A percentile compares a stretch with the other conserved stretches of the same genome.
These are phyloP conservation scores for Cheilosia grossa DNA, from an alignment of 2,888 invertebrate species.

Conservation along the genomic window DNA sequence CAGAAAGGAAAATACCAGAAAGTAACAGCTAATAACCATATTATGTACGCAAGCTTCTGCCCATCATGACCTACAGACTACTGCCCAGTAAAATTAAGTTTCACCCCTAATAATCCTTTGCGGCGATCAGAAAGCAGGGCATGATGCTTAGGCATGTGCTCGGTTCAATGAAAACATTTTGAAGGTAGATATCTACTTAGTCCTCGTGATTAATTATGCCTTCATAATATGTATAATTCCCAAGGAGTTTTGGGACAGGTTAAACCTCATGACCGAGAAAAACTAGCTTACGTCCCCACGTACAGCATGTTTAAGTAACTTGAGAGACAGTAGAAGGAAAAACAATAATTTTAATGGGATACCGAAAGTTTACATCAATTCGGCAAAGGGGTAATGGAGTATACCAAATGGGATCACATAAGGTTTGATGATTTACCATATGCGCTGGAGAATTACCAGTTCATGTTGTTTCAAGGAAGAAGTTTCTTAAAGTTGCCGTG, in stretches of 20 bases:
- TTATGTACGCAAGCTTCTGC: too few relatives aligned
- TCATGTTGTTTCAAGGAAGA: not conserved
- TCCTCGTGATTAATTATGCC: not conserved
- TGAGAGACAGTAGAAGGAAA: not conserved
- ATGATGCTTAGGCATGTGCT: too few relatives aligned
- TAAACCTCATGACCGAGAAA: conserved; percentile 3
- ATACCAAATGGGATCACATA: not conserved
- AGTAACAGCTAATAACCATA: too few relatives aligned
- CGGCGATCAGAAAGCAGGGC: not conserved
- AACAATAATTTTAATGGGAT: not conserved
- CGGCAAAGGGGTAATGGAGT: conserved; percentile 1
- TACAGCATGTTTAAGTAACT: not conserved
- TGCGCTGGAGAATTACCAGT: not conserved
- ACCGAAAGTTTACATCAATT: not conserved
- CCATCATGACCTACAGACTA: too few relatives aligned
- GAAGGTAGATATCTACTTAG: too few relatives aligned
- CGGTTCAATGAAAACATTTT: too few relatives aligned
- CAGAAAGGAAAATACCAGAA: too few relatives aligned
- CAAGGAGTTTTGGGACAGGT: not conserved
- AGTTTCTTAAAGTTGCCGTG: not conserved
- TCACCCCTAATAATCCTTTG: not conserved
- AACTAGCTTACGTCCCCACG: not conserved
- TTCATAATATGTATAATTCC: not conserved
- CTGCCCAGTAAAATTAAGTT: not conserved
- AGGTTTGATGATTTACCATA: not conserved